phyloP scores from a whole-genome alignment of 2,113 vertebrate genomes.

The Fulmarus glacialis region DNA sequence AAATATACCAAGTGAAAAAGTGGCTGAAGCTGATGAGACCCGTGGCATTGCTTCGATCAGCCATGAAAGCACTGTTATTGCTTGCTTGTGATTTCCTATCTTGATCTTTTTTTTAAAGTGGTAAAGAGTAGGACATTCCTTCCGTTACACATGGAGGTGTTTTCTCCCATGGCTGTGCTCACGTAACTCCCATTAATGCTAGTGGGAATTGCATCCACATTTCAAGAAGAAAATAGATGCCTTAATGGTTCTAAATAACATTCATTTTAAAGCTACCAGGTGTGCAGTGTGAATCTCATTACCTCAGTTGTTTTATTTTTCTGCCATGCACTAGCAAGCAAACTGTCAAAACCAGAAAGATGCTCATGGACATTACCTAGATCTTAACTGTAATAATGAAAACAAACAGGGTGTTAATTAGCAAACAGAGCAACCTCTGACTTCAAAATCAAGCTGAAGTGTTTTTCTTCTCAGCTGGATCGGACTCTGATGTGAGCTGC shows the following conservation, averaged over 20 bases:
- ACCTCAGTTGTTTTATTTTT: neutral
- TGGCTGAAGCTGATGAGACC: neutral
- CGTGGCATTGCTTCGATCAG: neutral
- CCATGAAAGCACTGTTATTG: neutral
- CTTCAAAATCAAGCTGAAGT: neutral
- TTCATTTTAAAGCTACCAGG: neutral
- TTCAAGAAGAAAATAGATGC: neutral
- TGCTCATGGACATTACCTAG: neutral
- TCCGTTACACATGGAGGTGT: rapidly evolving
- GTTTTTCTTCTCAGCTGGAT: neutral
- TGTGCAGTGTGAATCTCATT: neutral
- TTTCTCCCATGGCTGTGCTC: neutral
- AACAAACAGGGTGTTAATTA: neutral
- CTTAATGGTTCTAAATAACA: neutral
- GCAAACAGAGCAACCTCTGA: neutral
- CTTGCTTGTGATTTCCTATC: neutral
- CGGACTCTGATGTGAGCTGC: neutral
- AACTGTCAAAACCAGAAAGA: neutral
- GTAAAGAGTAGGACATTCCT: neutral
- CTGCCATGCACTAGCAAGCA: neutral
- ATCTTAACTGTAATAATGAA: neutral
- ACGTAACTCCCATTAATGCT: neutral
- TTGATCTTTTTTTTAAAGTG: neutral
- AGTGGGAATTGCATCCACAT: neutral
- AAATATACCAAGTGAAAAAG: neutral